A percentile compares a stretch with the other conserved stretches of the same genome.
Conservation (phyloP, 92 coral and sea anemone genomes). For the Umimayanthus kanabou region DNA sequence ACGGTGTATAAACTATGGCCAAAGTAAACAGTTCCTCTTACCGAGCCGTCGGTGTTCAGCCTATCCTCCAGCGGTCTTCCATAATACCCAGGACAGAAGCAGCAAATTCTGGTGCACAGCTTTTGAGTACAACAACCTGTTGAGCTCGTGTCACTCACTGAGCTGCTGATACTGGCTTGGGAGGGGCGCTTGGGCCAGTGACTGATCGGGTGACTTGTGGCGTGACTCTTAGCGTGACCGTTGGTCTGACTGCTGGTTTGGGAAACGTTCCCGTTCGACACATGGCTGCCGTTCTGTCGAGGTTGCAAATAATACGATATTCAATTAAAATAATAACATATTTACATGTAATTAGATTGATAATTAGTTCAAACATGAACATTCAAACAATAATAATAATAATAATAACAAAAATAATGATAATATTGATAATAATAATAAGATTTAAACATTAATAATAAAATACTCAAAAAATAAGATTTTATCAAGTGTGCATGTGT, state of each 20-base stretch:
- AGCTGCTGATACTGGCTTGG: constrained; percentile 23
- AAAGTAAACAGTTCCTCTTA: constrained; percentile 18
- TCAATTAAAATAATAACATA: too few relatives aligned
- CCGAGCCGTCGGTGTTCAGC: constrained; percentile 54
- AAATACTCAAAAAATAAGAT: background rate
- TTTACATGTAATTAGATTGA: too few relatives aligned
- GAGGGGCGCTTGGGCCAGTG: background rate
- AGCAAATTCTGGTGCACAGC: constrained; percentile 46
- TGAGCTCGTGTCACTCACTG: background rate
- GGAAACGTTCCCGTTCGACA: constrained; percentile 17
- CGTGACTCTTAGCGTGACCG: background rate
- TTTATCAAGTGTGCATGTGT: too few relatives aligned
- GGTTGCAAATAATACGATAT: background rate
- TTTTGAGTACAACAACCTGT: background rate
- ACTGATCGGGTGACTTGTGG: background rate
- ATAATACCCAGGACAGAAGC: constrained; percentile 61
- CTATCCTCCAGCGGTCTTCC: constrained; percentile 74
- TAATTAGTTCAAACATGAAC: background rate
- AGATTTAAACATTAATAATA: too few relatives aligned
- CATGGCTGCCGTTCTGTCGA: constrained; percentile 28
- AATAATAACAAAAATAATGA: too few relatives aligned
- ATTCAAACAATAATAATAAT: background rate
- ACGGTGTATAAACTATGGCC: too few relatives aligned
- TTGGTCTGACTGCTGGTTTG: background rate
- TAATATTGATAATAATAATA: too few relatives aligned